Percentiles rank a stretch among this genome's conserved stretches.
These are phyloP conservation scores for Drosophila merina DNA, from an alignment of 2,888 invertebrate species.

Conservation along the genomic window DNA sequence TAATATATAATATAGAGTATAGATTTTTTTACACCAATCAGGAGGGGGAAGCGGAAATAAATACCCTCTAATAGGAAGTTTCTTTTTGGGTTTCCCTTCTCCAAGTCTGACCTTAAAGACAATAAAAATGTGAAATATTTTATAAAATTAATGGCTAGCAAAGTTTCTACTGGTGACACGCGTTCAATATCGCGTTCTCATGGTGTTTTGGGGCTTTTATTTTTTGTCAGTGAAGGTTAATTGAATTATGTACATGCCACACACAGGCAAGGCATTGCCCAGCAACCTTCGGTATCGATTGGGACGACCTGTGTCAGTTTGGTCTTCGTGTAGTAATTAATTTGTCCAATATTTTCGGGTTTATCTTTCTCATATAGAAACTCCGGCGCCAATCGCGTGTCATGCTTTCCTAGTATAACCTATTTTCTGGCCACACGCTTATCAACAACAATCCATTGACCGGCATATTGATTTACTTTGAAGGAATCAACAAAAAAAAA, in stretches of 20 bases:
- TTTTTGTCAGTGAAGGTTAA: slow-evolving; percentile 66
- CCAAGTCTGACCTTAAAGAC: neutral
- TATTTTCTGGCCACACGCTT: slow-evolving; percentile 26
- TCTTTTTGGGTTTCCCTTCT: neutral
- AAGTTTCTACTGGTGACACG: too few species aligned
- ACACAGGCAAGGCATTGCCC: neutral
- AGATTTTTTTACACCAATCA: slow-evolving; percentile 7
- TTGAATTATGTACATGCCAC: slow-evolving; percentile 65
- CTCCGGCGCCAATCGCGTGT: slow-evolving; percentile 29
- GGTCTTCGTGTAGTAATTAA: slow-evolving; percentile 26
- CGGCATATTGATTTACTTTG: neutral
- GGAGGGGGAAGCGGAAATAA: too few species aligned
- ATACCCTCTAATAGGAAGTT: neutral
- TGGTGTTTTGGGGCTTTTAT: slow-evolving; percentile 23
- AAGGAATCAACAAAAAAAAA: neutral
- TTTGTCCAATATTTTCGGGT: slow-evolving; percentile 28
- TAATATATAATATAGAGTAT: slow-evolving; percentile 3
- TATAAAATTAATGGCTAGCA: too few species aligned
- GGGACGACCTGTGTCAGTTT: slow-evolving; percentile 30
- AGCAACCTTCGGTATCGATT: slow-evolving; percentile 25
- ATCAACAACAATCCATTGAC: slow-evolving; percentile 39
- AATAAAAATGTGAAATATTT: slow-evolving; percentile 5
- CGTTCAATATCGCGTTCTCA: slow-evolving; percentile 26
- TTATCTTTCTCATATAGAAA: slow-evolving; percentile 30
- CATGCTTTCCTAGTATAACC: slow-evolving; percentile 23